phyloP scores from a whole-genome alignment of 2,888 invertebrate genomes.

The Drosophila peninsularis region DNA sequence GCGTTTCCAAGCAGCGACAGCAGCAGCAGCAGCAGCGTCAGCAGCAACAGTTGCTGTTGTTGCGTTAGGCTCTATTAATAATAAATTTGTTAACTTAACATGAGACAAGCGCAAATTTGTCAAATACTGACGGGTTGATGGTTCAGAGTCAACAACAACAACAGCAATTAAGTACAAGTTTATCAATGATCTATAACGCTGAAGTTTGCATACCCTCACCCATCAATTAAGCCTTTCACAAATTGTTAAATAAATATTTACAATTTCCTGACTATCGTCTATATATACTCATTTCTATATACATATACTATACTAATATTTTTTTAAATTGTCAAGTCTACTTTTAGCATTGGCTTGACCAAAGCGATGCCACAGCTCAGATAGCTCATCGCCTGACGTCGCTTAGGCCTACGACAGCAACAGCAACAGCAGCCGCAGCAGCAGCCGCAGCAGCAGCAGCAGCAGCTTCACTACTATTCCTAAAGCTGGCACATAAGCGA shows the following conservation, averaged over 20 bases:
- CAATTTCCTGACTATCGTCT: neutral
- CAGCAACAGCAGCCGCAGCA: conserved; percentile 8
- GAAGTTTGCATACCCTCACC: conserved; percentile 22
- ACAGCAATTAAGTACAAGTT: conserved; percentile 11
- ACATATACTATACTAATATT: neutral
- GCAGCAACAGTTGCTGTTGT: conserved; percentile 22
- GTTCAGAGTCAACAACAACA: conserved; percentile 20
- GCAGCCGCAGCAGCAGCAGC: neutral
- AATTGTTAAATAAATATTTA: neutral
- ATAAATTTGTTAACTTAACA: conserved; percentile 61
- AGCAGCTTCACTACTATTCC: conserved; percentile 1
- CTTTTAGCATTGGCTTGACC: neutral
- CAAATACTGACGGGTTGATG: conserved; percentile 39
- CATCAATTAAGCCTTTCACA: neutral
- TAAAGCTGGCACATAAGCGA: conserved; percentile 22
- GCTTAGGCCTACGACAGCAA: conserved; percentile 16
- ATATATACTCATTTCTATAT: neutral
- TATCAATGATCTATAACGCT: conserved; percentile 18
- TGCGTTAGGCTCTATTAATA: conserved; percentile 38
- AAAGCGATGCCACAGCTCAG: neutral
- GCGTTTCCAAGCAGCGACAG: conserved; percentile 23
- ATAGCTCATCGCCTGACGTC: neutral
- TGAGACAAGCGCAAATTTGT: conserved; percentile 54
- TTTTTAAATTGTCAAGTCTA: neutral
- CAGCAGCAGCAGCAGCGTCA: too few relatives aligned